Base-by-base conservation (phyloP, 2,113 vertebrate genomes). In the Sorex araneus region DNA sequence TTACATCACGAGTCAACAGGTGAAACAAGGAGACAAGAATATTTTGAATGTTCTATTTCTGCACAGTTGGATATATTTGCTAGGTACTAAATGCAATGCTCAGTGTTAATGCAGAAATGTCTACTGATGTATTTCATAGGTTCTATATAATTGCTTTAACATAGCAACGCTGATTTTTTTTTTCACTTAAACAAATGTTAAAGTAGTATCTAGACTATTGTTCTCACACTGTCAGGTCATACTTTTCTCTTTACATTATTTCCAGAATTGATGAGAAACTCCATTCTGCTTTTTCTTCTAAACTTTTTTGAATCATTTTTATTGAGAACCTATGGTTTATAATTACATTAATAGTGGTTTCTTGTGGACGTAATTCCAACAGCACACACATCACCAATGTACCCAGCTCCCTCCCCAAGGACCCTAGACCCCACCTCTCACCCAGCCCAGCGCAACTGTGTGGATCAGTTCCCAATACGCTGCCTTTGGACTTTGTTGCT, bases 81-180 rank as follows among this genome's bases (percentile, higher is more conserved):
- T 74, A 82, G 23, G 83, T 70, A 60, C 13, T 45, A 15, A n/a
- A 66, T 71, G 84, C 78, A 47, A 40, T 88, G 64, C 90, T 90
- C 90, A 69, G 3, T 60, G 34, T 92, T 32, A 73, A 64, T 1
- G 28, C 66, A 94, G 1, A 1, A 89, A 94, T 84, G 75, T 30
- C 95, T 93, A 91, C 45, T 93, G 0, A 0, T 73, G 28, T 25
- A 67, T 76, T 82, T 95, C 92, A 93, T 36, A 93, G 45, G 91
- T 73, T 34, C 32, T 76, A 75, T 82, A 76, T 28, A 92, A 43
- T 90, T 95, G 47, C 30, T 83, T 40, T 60, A 76, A 91, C 79
- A 80, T 91, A 91, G 91, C 80, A 84, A 97, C 84, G 40, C 32
- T 95, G 66, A 6, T 78, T 86, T 87, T 93, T 87, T 93, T 74